Conservation (phyloP, 2,797 vertebrate species). For the Epinephelus coioides region DNA sequence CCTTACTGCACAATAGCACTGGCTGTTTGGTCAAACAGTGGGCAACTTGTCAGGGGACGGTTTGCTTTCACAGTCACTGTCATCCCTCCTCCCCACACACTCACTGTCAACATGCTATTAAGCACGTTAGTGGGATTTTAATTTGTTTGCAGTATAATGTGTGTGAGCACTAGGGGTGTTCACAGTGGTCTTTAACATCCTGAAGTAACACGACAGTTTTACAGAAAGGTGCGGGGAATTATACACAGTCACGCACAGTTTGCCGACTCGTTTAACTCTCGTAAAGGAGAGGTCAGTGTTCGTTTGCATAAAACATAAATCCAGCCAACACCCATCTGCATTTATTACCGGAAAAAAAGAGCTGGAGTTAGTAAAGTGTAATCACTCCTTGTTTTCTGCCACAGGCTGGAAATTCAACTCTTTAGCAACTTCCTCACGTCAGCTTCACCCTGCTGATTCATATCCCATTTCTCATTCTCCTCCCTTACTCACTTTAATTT, state of each 20-base stretch:
- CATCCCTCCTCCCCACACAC: not conserved
- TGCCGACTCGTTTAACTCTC: not conserved
- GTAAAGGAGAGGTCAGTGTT: not conserved
- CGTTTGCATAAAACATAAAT: accelerated
- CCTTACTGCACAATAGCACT: not conserved
- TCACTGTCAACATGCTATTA: constrained; percentile 4
- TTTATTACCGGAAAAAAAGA: not conserved
- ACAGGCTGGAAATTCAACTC: constrained; percentile 3
- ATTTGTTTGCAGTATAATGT: not conserved
- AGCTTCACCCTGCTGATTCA: not conserved
- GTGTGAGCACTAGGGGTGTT: not conserved
- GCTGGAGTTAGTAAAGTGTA: not conserved
- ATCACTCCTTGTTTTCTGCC: not conserved
- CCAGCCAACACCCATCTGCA: not conserved
- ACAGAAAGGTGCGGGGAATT: not conserved
- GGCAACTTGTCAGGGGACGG: not conserved
- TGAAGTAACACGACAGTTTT: not conserved
- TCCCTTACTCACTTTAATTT: not conserved
- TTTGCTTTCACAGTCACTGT: not conserved
- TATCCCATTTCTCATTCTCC: not conserved
- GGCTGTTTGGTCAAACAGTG: not conserved
- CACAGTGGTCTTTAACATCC: not conserved
- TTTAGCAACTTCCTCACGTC: constrained; percentile 5
- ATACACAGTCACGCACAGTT: not conserved
- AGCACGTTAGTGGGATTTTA: not conserved